Base-by-base conservation (phyloP, 2,888 invertebrate genomes). In the Archips xylosteana region DNA sequence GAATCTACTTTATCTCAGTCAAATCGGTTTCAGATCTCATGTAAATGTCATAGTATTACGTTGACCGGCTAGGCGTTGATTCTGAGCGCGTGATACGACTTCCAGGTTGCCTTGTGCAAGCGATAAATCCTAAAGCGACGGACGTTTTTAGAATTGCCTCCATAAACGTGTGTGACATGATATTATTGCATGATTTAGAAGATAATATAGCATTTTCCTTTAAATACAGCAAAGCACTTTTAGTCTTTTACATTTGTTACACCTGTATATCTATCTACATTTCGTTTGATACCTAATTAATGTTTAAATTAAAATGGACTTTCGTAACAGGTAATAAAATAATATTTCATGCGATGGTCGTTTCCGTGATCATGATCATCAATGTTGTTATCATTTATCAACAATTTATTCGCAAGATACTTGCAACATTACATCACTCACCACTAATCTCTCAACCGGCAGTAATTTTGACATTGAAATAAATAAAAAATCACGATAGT, bases 101-200 rank as follows among this genome's bases (percentile, higher is more conserved):
- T 6, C 51, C 15, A 51, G 51, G 23, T 15, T 23, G 8, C 54
- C 54, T 6, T 23, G 54, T 15, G 0, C 23, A 23, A 54, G 54
- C 54, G 15, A 54, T 54, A 54, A 54, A 54, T 54, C 13, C 15
- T 15, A 32, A 23, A 3, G 10, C 6, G 57, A 54, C 15, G 32
- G 32, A 57, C 57, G 57, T 32, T 57, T 57, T 32, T 32, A 23
- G 57, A 57, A 57, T 57, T 57, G 57, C 57, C 54, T 54, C 9
- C 54, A 23, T 54, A 23, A 54, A 23, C 23, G 32, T 12, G 10
- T 32, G 57, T 57, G 54, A 15, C 23, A 32, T 57, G 57, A 57
- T 6, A 9, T n/a, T 4, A 54, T 23, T 54, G 49, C 54, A 23
- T 23, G 54, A 54, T n/a, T n/a, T 54, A 54, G 13, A 8, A 23